Conservation (phyloP, 2,113 vertebrate species). For the Phyllostomus discolor region DNA sequence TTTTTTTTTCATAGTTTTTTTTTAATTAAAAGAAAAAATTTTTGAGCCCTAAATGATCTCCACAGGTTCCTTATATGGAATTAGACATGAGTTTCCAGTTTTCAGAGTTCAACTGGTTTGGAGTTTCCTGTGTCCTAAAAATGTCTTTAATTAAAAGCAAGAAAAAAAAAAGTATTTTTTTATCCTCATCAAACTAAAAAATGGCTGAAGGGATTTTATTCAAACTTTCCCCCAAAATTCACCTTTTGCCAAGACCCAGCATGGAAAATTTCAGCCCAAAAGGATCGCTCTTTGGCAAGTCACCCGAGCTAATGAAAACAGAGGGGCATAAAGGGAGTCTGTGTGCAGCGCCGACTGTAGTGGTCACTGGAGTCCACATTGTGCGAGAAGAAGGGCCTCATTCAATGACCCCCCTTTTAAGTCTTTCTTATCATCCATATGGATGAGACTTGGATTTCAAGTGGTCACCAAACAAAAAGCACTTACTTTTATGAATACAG, state of each 20-base stretch:
- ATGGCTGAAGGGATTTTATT: constrained; percentile 78
- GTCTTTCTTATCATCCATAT: constrained; percentile 74
- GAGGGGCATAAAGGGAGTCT: constrained; percentile 73
- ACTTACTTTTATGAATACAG: constrained; percentile 55
- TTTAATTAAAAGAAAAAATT: neutral
- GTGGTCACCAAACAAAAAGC: constrained; percentile 56
- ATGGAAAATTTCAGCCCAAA: constrained; percentile 78
- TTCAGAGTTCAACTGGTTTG: constrained; percentile 64
- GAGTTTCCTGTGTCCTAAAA: constrained; percentile 74
- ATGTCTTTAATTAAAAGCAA: constrained; percentile 73
- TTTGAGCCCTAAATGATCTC: constrained; percentile 33
- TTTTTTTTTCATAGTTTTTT: constrained; percentile 3
- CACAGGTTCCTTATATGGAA: constrained; percentile 47
- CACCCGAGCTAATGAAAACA: constrained; percentile 77
- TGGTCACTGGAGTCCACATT: constrained; percentile 70
- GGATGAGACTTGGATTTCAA: constrained; percentile 71
- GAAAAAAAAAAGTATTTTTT: constrained; percentile 61
- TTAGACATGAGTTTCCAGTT: constrained; percentile 58
- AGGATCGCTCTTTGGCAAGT: constrained; percentile 76
- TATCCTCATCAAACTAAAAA: constrained; percentile 74
- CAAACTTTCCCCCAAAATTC: constrained; percentile 75
- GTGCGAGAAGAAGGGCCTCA: constrained; percentile 70
- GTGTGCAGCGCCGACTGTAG: constrained; percentile 61
- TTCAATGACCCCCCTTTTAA: constrained; percentile 66
- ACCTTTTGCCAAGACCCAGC: constrained; percentile 78